Evolutionary conservation across 2,888 invertebrate genomes (phyloP), one percentile per base, ranked within the genome.

Genomic region (Euclidia mi): DNA sequence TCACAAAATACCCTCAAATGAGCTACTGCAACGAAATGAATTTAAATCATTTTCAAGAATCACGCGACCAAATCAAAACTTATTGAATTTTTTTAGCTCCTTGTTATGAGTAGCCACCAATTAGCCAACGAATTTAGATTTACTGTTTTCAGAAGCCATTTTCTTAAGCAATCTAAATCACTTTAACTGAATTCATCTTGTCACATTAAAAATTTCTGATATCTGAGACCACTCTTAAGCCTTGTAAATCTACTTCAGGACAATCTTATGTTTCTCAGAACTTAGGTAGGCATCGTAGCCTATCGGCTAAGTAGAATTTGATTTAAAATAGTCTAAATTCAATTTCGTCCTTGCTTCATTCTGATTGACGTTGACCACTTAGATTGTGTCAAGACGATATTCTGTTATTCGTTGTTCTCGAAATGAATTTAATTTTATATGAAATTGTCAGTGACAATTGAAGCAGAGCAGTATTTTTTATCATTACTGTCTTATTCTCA

Each of bases 221-320:
- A 14, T 42, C 43, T 38, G 14, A 52, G 56, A 40, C 15, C 6
- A 0, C 11, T 34, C 11, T 34, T 15, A 11, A 35, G 29, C 38
- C 29, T 18, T 35, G 46, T 9, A 62, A 52, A 53, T 52, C 45
- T 18, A 1, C 18, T 38, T 7, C 11, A 1, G 37, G 41, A 38
- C 42, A 17, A 40, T 35, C 41, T 20, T 28, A 67, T 53, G 53
- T 32, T 44, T 32, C 64, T 69, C 42, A 56, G 38, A 45, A 31
- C 40, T 44, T 43, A 37, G 34, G 42, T 45, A 45, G 35, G 7
- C 4, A 18, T 31, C 29, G 63, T 38, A 29, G 31, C 32, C 64
- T 65, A 70, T 70, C 65, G 40, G 50, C 45, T 58, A 55, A 70
- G 50, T 59, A 35, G 50, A 58, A 55, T 58, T 65, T 66, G 38